phyloP scores from a whole-genome alignment of 2,888 invertebrate genomes.

The Sympetrum striolatum region DNA sequence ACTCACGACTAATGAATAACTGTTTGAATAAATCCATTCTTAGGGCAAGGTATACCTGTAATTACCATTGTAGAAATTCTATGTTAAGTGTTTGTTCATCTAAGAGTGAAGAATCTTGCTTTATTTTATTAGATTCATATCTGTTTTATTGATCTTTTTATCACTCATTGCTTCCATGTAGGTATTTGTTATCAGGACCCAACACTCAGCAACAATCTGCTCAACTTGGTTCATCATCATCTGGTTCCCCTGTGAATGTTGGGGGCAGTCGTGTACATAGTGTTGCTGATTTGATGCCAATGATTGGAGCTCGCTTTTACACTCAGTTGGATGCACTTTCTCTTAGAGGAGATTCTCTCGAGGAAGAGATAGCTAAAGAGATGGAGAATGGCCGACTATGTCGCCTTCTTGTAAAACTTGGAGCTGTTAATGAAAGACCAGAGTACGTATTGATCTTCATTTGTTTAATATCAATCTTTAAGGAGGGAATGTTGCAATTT shows the following conservation, averaged over 20 bases:
- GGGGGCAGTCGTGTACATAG: conserved; percentile 62
- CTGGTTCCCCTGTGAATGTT: conserved; percentile 27
- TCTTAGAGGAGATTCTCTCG: conserved; percentile 85
- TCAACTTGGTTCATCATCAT: conserved; percentile 7
- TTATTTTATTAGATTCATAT: too few relatives aligned
- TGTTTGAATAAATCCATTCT: too few relatives aligned
- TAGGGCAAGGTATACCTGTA: too few relatives aligned
- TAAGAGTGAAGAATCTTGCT: too few relatives aligned
- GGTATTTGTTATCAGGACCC: conserved; percentile 74
- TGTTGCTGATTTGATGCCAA: conserved; percentile 97
- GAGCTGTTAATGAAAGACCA: conserved; percentile 93
- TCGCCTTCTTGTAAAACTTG: conserved; percentile 88
- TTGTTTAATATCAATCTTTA: too few relatives aligned
- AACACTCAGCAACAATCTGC: conserved; percentile 60
- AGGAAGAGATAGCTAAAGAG: conserved; percentile 90
- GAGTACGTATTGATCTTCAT: conserved; percentile 70
- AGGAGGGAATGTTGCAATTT: too few relatives aligned
- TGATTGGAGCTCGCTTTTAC: conserved; percentile 98
- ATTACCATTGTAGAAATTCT: too few relatives aligned
- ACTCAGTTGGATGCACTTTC: conserved; percentile 92
- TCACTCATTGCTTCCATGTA: conserved; percentile 54
- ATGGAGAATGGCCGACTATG: conserved; percentile 94
- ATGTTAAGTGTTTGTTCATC: too few relatives aligned
- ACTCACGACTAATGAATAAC: too few relatives aligned
- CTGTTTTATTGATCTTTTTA: not conserved